Evolutionary conservation across 2,797 vertebrate species (phyloP), one percentile per base, ranked within the genome.

Genomic region (Lacerta bilineata): DNA sequence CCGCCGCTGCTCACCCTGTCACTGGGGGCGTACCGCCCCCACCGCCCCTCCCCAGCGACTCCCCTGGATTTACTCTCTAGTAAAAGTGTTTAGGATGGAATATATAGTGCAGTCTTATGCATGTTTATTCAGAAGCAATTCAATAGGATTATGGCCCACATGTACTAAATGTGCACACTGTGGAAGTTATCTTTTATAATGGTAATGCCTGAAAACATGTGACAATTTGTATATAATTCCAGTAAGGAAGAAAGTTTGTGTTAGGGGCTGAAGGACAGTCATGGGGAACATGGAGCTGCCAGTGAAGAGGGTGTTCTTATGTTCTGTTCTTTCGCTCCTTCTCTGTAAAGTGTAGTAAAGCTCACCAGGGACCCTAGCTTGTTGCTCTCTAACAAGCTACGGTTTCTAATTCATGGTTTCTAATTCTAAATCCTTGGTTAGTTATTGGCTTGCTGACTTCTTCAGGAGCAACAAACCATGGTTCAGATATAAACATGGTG

Each of bases 51-150:
- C n/a, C n/a, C n/a, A n/a, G n/a, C n/a, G n/a, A n/a, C n/a, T n/a
- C n/a, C n/a, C n/a, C n/a, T n/a, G 43, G 25, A 80, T 79, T 39
- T 71, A 72, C 18, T 80, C 46, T 25, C 23, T 20, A 20, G 23
- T 68, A 66, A 41, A 15, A 17, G 64, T 55, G 23, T 69, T 71
- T 78, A 29, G 36, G 64, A 20, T 18, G 55, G 8, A 1, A 59
- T 33, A 33, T 55, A 59, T 8, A 75, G 50, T 6, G 25, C 33
- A 46, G 5, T 72, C 82, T 29, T 27, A 8, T 25, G 11, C 18
- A 36, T 83, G 64, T 69, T 46, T 41, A 83, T 79, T 71, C 64
- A 68, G 76, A 69, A 36, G 23, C 50, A 80, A 71, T 66, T 80
- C 8, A 64, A 7, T 59, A 36, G 68, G 33, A 25, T 15, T 55